phyloP scores from a whole-genome alignment of 1,140 invertebrate genomes.

The Gyrodactylus bullatarudis region DNA sequence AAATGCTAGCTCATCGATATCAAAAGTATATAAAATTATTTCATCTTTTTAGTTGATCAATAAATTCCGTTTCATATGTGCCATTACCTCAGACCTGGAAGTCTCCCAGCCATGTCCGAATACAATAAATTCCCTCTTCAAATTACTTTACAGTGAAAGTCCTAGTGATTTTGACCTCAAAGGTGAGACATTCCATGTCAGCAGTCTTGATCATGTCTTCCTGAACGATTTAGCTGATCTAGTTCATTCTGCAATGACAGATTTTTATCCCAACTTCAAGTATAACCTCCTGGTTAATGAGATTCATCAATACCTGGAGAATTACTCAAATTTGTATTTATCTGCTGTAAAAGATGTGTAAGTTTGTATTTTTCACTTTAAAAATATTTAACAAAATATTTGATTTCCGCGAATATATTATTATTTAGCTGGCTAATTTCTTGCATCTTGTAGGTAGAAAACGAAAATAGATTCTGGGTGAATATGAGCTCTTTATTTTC shows the following conservation, averaged over 20 bases:
- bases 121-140: neutral
- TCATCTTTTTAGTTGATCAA: neutral
- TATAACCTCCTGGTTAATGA: neutral
- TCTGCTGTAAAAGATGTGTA: neutral
- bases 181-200: neutral
- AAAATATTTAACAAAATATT: too few species aligned
- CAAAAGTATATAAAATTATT: too few species aligned
- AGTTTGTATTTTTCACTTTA: too few species aligned
- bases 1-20: too few species aligned
- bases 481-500: too few species aligned
- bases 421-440: too few species aligned
- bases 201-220: neutral
- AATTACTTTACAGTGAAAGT: neutral
- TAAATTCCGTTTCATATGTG: neutral
- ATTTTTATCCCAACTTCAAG: neutral
- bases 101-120: neutral
- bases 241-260: neutral
- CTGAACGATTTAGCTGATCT: neutral
- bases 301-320: neutral
- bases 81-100: neutral
- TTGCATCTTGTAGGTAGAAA: too few species aligned
- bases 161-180: neutral
- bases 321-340: neutral
- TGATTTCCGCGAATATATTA: too few species aligned
- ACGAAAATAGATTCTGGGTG: neutral